Evolutionary conservation across 2,888 invertebrate genomes (phyloP), one percentile per base, ranked within the genome.

Genomic region (Pemphredon lugubris): DNA sequence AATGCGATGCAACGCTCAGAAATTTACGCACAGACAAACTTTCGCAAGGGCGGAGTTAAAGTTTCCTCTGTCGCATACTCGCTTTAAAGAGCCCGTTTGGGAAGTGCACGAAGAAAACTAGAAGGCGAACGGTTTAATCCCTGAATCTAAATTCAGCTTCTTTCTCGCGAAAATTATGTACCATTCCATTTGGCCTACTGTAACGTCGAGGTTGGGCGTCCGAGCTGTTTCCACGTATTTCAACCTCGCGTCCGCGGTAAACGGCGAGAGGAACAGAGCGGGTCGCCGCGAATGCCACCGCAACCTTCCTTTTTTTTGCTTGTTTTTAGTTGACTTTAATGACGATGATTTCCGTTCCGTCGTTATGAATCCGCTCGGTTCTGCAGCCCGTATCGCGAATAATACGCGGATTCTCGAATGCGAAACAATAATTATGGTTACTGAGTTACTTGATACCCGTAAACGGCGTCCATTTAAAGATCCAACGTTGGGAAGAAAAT

Each of bases 371-470:
- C 37, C 63, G 53, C 13, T 18, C 50, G 23, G 39, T 66, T 60
- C 45, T n/a, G n/a, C n/a, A n/a, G n/a, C n/a, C n/a, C n/a, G n/a
- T 48, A 32, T 32, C 64, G 13, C 16, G 34, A 11, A 48, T 65
- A 45, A 37, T 51, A 6, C 60, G 14, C 9, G 18, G 14, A 20
- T 16, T 23, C 39, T 40, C 42, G 47, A 51, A 37, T 20, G 13
- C 16, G 26, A 34, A 14, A 48, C 44, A 50, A 63, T 69, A 72
- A 72, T 72, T 59, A 37, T 4, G 64, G 34, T 13, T 1, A 59
- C 13, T 18, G 53, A 37, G 16, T 32, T 54, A 7, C 14, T 54
- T 40, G 23, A 14, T 32, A 50, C 65, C 20, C 20, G 37, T 53
- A 53, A 58, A 51, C 67, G 42, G 14, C 55, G 37, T 37, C 48